Percentiles rank a stretch among this genome's conserved stretches.
phyloP scores from a whole-genome alignment of 2,113 vertebrate species.

The Macrotis lagotis region DNA sequence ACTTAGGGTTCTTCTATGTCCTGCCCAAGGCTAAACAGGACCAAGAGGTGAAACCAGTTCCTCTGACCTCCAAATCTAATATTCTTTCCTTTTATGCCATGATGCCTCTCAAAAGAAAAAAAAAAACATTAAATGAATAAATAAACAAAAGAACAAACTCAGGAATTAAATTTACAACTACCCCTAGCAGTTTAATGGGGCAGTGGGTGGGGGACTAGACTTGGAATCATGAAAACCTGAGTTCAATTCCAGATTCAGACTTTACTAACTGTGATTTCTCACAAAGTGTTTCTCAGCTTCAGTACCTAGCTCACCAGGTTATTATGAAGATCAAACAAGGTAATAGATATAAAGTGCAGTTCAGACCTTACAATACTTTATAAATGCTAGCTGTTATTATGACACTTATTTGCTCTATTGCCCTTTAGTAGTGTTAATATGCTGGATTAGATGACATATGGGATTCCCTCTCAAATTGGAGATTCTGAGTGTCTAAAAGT shows the following conservation, averaged over 20 bases:
- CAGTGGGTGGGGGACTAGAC: background rate
- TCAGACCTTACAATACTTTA: background rate
- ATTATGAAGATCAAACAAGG: fast-evolving
- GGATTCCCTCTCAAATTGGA: background rate
- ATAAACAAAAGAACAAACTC: background rate
- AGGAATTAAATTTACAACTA: background rate
- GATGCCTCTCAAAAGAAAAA: background rate
- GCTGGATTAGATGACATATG: background rate
- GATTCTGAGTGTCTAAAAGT: background rate
- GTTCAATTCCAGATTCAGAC: background rate
- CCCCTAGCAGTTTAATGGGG: fast-evolving
- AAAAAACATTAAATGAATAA: background rate
- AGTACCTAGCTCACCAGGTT: background rate
- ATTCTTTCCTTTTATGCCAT: background rate
- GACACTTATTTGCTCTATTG: background rate
- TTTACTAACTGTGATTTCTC: background rate
- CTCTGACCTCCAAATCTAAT: background rate
- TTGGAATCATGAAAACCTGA: background rate
- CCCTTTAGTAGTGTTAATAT: background rate
- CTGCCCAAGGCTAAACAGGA: background rate
- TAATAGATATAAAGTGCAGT: background rate
- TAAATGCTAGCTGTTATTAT: background rate
- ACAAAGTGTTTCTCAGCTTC: background rate
- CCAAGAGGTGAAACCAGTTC: background rate
- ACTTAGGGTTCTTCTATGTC: background rate